Percentiles rank a stretch among this genome's conserved stretches.
Conservation (phyloP, 92 coral and sea anemone genomes). For the Blastomussa wellsi region DNA sequence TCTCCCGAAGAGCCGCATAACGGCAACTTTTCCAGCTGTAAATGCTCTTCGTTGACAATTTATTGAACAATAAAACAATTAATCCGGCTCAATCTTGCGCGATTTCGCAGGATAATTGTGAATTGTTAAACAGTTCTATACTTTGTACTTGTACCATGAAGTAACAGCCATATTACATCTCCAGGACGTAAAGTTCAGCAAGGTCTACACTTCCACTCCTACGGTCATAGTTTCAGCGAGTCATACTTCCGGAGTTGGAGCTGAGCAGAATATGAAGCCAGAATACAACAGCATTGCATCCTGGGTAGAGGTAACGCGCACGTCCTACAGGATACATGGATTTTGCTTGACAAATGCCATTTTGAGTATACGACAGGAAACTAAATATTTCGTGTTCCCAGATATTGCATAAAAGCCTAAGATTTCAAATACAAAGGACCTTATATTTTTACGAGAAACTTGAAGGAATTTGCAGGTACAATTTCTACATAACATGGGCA, state of each 20-base stretch:
- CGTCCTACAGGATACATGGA: background rate
- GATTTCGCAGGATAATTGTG: too few species aligned
- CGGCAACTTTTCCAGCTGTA: too few species aligned
- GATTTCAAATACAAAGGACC: background rate
- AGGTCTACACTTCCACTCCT: slow-evolving; percentile 49
- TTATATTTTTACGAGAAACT: background rate
- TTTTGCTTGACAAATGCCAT: too few species aligned
- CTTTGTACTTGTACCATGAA: background rate
- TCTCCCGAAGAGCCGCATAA: too few species aligned
- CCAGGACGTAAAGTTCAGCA: slow-evolving; percentile 34
- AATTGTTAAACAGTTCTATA: too few species aligned
- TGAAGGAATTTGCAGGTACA: background rate
- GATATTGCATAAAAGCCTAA: background rate
- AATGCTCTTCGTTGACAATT: too few species aligned
- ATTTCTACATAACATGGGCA: background rate
- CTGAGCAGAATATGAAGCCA: slow-evolving; percentile 41
- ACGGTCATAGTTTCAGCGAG: slow-evolving; percentile 71
- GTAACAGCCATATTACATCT: background rate
- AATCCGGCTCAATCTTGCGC: too few species aligned
- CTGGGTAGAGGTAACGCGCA: slow-evolving; percentile 72
- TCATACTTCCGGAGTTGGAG: slow-evolving; percentile 50
- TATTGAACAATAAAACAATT: too few species aligned
- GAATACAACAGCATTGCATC: slow-evolving; percentile 79
- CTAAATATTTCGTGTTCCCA: too few species aligned
- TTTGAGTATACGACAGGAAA: too few species aligned